Percentiles rank a stretch among this genome's conserved stretches.
Conservation (phyloP, 2,113 vertebrate species). For the Maccullochella peelii region DNA sequence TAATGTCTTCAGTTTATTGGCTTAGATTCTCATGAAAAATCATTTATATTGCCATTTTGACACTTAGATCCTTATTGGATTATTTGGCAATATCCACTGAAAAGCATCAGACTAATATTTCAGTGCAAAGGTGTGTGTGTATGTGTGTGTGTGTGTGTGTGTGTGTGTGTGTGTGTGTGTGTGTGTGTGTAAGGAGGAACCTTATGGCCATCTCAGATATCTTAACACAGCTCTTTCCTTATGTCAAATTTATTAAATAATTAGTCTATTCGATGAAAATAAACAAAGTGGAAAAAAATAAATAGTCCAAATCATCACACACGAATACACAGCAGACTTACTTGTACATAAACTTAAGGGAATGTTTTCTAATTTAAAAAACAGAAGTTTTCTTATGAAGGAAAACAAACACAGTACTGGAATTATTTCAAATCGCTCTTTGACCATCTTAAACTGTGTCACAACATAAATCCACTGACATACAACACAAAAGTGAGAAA, state of each 20-base stretch:
- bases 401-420: slow-evolving; percentile 42
- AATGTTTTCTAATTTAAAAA: slow-evolving; percentile 88
- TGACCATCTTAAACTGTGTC: slow-evolving; percentile 57
- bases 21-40: background rate
- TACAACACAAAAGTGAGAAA: slow-evolving; percentile 86
- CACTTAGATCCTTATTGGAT: background rate
- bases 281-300: slow-evolving; percentile 93
- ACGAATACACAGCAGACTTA: slow-evolving; percentile 92
- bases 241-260: slow-evolving; percentile 99
- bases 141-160: slow-evolving; percentile 28
- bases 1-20: background rate
- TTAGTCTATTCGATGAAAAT: slow-evolving; percentile 93
- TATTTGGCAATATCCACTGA: background rate
- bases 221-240: slow-evolving; percentile 84
- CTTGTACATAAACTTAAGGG: slow-evolving; percentile 89
- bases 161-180: slow-evolving; percentile 29
- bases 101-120: background rate
- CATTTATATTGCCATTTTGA: background rate
- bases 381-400: slow-evolving; percentile 68
- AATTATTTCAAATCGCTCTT: slow-evolving; percentile 29
- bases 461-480: slow-evolving; percentile 73
- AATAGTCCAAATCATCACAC: slow-evolving; percentile 97
- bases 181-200: background rate
- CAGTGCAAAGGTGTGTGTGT: background rate
- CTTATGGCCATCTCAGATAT: slow-evolving; percentile 10